Percentiles rank a stretch among this genome's conserved stretches.
These are phyloP conservation scores for Nestor notabilis DNA, from an alignment of 2,113 vertebrate genomes.

Conservation along the genomic window DNA sequence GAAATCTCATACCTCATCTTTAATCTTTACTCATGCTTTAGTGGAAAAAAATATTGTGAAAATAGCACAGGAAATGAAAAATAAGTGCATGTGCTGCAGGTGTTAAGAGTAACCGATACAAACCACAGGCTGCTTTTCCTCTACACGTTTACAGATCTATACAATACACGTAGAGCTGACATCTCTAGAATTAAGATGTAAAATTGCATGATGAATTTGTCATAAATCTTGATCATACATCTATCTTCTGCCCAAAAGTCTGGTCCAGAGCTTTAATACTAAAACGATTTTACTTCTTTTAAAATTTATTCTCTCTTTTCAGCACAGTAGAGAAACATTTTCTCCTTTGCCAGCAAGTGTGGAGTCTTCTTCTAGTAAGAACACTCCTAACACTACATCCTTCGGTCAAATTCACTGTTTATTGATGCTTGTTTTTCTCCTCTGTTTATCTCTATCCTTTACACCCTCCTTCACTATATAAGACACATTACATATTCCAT, in stretches of 20 bases:
- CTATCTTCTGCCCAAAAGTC: neutral
- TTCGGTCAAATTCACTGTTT: neutral
- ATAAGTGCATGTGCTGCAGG: neutral
- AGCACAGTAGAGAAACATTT: neutral
- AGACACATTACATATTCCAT: neutral
- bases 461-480: neutral
- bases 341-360: neutral
- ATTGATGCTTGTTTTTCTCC: neutral
- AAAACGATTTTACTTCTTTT: neutral
- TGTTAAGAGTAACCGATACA: neutral
- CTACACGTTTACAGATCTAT: neutral
- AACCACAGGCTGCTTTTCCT: neutral
- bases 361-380: neutral
- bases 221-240: neutral
- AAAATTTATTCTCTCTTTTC: neutral
- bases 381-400: neutral
- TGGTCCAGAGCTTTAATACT: neutral
- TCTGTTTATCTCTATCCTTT: neutral
- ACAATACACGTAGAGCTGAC: rapidly evolving
- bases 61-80: neutral
- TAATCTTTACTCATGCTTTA: neutral
- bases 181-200: neutral
- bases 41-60: neutral
- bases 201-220: neutral
- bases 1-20: neutral